Evolutionary conservation across 2,113 vertebrate genomes (phyloP).

Genomic region (Daphoenositta chrysoptera): DNA sequence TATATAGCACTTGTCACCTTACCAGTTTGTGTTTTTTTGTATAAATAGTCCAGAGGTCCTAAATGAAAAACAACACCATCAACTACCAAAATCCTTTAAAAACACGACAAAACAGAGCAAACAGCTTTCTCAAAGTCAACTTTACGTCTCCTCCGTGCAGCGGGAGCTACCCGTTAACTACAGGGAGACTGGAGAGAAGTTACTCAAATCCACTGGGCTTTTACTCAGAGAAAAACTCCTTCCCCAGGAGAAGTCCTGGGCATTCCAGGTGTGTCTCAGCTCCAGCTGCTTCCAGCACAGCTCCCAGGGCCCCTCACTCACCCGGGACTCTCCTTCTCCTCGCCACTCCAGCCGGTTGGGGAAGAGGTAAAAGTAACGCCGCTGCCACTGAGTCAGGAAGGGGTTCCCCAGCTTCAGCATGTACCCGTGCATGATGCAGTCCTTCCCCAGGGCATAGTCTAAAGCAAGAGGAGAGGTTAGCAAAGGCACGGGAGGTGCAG

Average conservation of each 20-base stretch:
- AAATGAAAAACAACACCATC: conserved; percentile 57
- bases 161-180: not conserved
- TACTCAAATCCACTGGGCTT: not conserved
- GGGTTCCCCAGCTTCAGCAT: conserved; percentile 97
- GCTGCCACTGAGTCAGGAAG: conserved; percentile 96
- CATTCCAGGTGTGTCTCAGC: not conserved
- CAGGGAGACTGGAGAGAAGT: rapidly evolving
- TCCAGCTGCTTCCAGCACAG: not conserved
- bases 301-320: conserved; percentile 60
- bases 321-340: conserved; percentile 93
- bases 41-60: conserved; percentile 81
- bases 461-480: not conserved
- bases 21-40: conserved; percentile 77
- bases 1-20: conserved; percentile 61
- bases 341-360: conserved; percentile 97
- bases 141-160: not conserved
- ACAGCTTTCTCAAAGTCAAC: not conserved
- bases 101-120: not conserved
- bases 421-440: conserved; percentile 96
- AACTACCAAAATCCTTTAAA: not conserved
- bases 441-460: conserved; percentile 96
- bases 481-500: rapidly evolving
- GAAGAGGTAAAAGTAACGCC: conserved; percentile 97
- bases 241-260: not conserved
- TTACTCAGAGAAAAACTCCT: not conserved